phyloP scores from a whole-genome alignment of 2,113 vertebrate genomes.

The Empidonax traillii region DNA sequence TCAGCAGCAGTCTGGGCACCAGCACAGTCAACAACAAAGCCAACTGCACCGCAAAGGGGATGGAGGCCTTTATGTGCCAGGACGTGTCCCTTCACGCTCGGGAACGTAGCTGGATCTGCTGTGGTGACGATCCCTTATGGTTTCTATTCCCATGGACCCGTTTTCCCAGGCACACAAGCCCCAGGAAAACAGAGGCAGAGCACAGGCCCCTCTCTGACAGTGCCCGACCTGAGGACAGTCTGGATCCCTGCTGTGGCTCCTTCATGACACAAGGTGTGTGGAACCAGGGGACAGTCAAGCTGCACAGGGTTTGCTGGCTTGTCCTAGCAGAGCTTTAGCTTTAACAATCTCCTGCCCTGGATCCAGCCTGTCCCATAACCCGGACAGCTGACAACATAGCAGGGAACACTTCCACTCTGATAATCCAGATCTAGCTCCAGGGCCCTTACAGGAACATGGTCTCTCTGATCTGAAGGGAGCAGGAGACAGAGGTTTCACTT shows the following conservation, averaged over 20 bases:
- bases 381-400: neutral
- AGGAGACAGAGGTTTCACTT: neutral
- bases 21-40: neutral
- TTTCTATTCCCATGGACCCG: neutral
- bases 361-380: neutral
- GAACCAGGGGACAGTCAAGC: neutral
- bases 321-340: neutral
- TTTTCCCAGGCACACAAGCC: neutral
- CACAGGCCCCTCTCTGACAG: fast-evolving
- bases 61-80: neutral
- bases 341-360: neutral
- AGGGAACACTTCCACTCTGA: neutral
- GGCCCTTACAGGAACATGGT: neutral
- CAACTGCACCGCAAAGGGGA: neutral
- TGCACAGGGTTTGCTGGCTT: neutral
- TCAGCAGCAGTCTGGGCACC: neutral
- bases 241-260: neutral
- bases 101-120: neutral
- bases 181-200: neutral
- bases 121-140: neutral
- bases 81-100: neutral
- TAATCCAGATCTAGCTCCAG: neutral
- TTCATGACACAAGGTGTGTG: neutral
- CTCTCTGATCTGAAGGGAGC: neutral
- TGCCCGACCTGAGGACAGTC: fast-evolving